Conservation (phyloP, 2,113 vertebrate genomes). For the Sorex fumeus region DNA sequence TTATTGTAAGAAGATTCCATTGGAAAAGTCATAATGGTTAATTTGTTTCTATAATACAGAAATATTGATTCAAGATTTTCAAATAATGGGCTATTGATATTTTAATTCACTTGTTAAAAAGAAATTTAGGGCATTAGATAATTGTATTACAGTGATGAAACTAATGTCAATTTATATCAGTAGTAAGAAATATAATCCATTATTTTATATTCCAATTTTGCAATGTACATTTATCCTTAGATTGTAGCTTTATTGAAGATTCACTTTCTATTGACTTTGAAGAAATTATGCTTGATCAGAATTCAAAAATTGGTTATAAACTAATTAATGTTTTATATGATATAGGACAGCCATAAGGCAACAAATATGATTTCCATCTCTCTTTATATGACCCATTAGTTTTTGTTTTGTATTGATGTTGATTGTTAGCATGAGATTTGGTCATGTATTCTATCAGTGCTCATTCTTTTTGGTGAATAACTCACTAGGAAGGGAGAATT, state of each 20-base stretch:
- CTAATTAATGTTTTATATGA: conserved; percentile 2
- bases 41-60: conserved; percentile 40
- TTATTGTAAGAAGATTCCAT: neutral
- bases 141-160: neutral
- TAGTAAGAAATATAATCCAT: neutral
- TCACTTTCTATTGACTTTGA: neutral
- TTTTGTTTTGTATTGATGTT: neutral
- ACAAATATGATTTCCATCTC: neutral
- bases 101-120: conserved; percentile 51
- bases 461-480: conserved; percentile 7
- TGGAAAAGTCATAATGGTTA: neutral
- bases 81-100: conserved; percentile 19
- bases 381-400: neutral
- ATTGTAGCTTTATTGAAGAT: neutral
- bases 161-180: neutral
- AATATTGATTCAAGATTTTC: conserved; percentile 5
- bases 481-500: neutral
- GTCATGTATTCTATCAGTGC: neutral
- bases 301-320: conserved; percentile 27
- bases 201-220: neutral
- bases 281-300: neutral
- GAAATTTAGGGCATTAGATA: neutral
- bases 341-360: neutral
- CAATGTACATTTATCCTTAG: neutral
- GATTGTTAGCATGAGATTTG: neutral